Percentiles rank a stretch among this genome's conserved stretches.
phyloP scores from a whole-genome alignment of 2,888 invertebrate species.

The Drosophila picticornis region DNA sequence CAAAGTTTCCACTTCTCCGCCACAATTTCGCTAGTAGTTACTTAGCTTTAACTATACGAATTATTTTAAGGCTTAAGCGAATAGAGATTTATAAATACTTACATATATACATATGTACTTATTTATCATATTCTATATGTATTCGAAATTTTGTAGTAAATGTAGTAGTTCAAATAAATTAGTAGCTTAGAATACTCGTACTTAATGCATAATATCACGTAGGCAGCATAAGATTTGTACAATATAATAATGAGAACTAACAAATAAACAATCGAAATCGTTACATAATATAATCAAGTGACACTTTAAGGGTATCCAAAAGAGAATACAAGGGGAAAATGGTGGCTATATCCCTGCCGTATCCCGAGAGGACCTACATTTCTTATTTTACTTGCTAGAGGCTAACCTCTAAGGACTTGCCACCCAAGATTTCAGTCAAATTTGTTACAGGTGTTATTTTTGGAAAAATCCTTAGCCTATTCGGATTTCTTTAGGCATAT shows the following conservation, averaged over 20 bases:
- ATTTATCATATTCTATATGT: constrained; percentile 37
- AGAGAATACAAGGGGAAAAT: background rate
- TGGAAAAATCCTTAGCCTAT: background rate
- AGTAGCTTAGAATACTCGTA: constrained; percentile 38
- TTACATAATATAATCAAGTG: constrained; percentile 13
- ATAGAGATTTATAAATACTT: constrained; percentile 24
- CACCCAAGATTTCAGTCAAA: no score
- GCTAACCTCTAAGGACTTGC: no score
- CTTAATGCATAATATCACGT: constrained; percentile 53
- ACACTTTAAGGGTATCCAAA: background rate
- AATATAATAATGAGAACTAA: constrained; percentile 69
- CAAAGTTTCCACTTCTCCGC: constrained; percentile 12
- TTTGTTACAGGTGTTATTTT: no score
- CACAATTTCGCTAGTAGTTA: constrained; percentile 66
- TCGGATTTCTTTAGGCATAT: background rate
- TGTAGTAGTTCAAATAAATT: constrained; percentile 42
- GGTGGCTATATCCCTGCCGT: background rate
- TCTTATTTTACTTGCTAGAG: no score
- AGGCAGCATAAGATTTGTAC: constrained; percentile 70
- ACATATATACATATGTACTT: constrained; percentile 26
- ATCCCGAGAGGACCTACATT: no score
- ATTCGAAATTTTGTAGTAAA: constrained; percentile 48
- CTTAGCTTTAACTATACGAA: constrained; percentile 72
- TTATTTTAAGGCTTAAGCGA: constrained; percentile 50
- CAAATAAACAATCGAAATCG: constrained; percentile 60